Base-by-base conservation (phyloP, 92 coral and sea anemone species). In the Siderastrea siderea region DNA sequence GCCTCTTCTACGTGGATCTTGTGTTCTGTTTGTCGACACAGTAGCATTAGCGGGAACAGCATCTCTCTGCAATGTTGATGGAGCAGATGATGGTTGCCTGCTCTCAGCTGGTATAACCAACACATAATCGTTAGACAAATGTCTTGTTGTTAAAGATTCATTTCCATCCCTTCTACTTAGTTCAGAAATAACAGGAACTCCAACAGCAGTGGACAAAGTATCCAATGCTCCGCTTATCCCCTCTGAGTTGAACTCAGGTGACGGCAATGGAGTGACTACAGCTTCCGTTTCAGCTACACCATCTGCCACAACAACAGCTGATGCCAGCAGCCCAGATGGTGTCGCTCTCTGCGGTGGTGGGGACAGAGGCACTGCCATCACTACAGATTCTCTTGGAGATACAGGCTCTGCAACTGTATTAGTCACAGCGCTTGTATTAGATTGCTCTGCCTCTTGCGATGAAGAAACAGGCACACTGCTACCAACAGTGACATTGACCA, bases 221-320 rank as follows among this genome's bases (percentile, higher is more conserved):
- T 74, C 70, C 54, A 71, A 51, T 11, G 71, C 44, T 15, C 85
- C 17, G 43, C 50, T 71, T n/a, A 62, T 70, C 53, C 69, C 69
- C 50, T 79, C 92, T 46, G 90, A 85, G 44, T 60, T 84, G 6
- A 63, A 73, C 46, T 88, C 78, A 14, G 96, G 96, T 14, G 93
- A 93, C 2, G 86, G 92, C 3, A 93, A 26, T 15, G 93, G 91
- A 16, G 96, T 93, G 15, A 93, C 96, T 8, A 89, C 83, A 9
- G 86, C 87, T 2, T 84, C 68, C 1, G 95, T 49, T 51, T 79
- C 73, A 45, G 89, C 87, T 38, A 63, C 43, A 69, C 90, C 94
- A 63, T 84, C 86, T 44, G 97, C 95, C 17, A 92, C 90, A 57
- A 94, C 91, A 16, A 89, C 84, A 13, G 95, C 54, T 17, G 89